Conservation (phyloP, 2,888 invertebrate genomes). For the Diachrysia chrysitis region DNA sequence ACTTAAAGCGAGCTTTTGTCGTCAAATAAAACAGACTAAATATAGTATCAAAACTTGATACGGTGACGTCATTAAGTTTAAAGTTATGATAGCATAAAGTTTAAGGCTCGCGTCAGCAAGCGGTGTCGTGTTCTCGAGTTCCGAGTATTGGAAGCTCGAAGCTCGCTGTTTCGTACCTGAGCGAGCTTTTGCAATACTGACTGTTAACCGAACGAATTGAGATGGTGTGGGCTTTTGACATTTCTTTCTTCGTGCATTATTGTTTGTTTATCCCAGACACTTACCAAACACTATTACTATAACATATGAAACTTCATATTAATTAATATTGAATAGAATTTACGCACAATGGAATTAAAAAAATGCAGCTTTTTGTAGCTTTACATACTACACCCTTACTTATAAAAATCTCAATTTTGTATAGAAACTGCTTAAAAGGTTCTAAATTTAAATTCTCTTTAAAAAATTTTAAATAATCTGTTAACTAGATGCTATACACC, state of each 20-base stretch:
- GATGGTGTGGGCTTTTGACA: slow-evolving; percentile 47
- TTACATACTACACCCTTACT: too few species aligned
- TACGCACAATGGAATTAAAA: too few species aligned
- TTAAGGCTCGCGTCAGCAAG: slow-evolving; percentile 10
- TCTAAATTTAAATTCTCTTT: too few species aligned
- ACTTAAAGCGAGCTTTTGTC: too few species aligned
- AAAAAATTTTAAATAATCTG: too few species aligned
- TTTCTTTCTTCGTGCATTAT: background rate
- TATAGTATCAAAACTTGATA: background rate
- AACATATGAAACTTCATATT: too few species aligned
- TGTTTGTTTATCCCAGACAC: background rate
- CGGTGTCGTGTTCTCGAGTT: slow-evolving; percentile 51
- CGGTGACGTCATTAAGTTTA: background rate
- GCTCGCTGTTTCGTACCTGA: slow-evolving; percentile 64
- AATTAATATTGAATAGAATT: too few species aligned
- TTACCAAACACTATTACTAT: too few species aligned
- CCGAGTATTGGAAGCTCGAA: slow-evolving; percentile 75
- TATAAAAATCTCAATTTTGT: too few species aligned
- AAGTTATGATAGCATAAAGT: slow-evolving; percentile 10
- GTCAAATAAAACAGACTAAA: background rate
- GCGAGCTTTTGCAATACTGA: slow-evolving; percentile 69
- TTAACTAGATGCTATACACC: too few species aligned
- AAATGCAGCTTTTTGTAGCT: too few species aligned
- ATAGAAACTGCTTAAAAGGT: too few species aligned
- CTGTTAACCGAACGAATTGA: slow-evolving; percentile 67